These are phyloP conservation scores for Macrotus californicus DNA, from an alignment of 2,113 vertebrate species.

Conservation along the genomic window DNA sequence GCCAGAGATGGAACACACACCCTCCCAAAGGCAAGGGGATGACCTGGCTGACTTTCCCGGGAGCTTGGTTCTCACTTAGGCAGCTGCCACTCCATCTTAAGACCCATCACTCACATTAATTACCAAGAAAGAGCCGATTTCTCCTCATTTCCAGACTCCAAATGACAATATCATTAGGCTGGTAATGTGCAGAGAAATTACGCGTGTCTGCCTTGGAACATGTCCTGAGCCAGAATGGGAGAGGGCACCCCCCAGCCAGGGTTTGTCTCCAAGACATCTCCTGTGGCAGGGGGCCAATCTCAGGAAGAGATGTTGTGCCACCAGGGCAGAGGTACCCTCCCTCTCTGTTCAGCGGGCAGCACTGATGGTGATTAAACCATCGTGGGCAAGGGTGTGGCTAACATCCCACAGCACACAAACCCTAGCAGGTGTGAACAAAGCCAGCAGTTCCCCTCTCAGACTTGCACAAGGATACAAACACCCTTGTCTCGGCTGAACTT, in stretches of 20 bases:
- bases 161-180: constrained; percentile 39
- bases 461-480: not conserved
- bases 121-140: constrained; percentile 47
- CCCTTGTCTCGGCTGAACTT: not conserved
- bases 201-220: constrained; percentile 20
- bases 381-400: not conserved
- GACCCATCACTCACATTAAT: constrained; percentile 40
- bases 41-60: not conserved
- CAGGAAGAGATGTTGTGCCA: constrained; percentile 14
- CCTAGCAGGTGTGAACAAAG: not conserved
- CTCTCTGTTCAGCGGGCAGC: constrained; percentile 43
- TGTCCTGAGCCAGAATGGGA: constrained; percentile 44
- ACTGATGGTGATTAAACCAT: not conserved
- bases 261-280: constrained; percentile 17
- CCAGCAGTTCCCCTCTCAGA: not conserved
- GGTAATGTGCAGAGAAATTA: constrained; percentile 47
- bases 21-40: not conserved
- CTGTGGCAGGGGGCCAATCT: not conserved
- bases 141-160: constrained; percentile 60
- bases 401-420: not conserved
- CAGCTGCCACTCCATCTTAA: not conserved
- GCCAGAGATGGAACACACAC: not conserved
- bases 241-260: not conserved
- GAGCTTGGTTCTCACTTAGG: constrained; percentile 7
- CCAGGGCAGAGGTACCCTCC: not conserved